Evolutionary conservation across 1,140 invertebrate genomes (phyloP).

Genomic region (Caenorhabditis latens): DNA sequence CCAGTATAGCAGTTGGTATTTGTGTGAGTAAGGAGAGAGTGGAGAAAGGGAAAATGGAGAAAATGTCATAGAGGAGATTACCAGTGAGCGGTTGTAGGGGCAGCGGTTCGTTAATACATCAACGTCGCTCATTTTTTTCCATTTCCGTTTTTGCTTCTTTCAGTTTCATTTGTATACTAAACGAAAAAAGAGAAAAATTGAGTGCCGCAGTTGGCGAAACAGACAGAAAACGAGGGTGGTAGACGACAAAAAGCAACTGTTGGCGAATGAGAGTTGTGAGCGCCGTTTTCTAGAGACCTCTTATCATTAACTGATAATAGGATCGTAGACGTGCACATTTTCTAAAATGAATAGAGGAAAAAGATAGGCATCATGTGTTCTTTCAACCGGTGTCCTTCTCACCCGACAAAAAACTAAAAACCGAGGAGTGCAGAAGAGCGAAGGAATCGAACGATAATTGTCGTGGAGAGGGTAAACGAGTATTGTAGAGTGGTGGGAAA

Average conservation of each 20-base stretch:
- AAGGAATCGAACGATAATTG: constrained; percentile 45
- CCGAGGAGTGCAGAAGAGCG: constrained; percentile 8
- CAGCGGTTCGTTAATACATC: not conserved
- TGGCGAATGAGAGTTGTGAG: not conserved
- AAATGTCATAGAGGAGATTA: not conserved
- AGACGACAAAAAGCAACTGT: constrained; percentile 1
- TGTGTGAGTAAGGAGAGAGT: not conserved
- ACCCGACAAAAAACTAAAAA: constrained; percentile 6
- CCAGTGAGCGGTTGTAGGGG: not conserved
- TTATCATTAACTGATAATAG: constrained; percentile 24
- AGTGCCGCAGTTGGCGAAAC: not conserved
- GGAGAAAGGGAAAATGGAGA: not conserved
- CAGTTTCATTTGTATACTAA: not conserved
- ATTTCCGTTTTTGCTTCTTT: not conserved
- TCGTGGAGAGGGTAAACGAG: constrained; percentile 34
- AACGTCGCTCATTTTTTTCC: constrained; percentile 17
- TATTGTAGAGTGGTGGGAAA: constrained; percentile 26
- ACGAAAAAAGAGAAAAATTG: not conserved
- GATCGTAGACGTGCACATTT: constrained; percentile 40
- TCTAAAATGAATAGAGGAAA: constrained; percentile 11
- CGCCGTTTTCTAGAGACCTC: not conserved
- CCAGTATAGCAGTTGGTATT: constrained; percentile 5
- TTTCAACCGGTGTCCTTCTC: constrained; percentile 2
- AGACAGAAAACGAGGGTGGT: not conserved
- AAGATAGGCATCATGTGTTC: constrained; percentile 25